Evolutionary conservation across 2,888 invertebrate genomes (phyloP), one percentile per base, ranked within the genome.

Genomic region (Chaitophorus viminalis): DNA sequence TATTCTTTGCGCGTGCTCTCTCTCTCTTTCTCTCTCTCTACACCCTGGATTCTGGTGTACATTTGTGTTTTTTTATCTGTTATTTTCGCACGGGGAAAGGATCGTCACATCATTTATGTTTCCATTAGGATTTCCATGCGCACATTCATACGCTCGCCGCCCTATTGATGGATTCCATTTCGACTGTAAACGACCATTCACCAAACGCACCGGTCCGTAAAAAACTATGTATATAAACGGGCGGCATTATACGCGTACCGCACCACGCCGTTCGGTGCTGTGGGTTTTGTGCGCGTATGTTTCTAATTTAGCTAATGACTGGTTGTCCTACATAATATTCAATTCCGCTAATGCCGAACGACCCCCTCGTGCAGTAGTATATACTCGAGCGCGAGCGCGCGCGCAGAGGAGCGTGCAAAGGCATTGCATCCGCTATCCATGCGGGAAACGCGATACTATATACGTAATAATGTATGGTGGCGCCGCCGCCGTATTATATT

Each of bases 301-400:
- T 86, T 78, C 85, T 86, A 86, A 86, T 86, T 86, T 86, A 52
- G 85, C 85, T 86, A 86, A 86, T 86, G 85, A 86, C 70, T 70
- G 68, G 54, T 39, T 54, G 36, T 74, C 54, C 60, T n/a, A 36
- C 54, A 82, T 54, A 60, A 46, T 60, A 74, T 83, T 74, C 74
- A 83, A 83, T 83, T 83, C 36, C 74, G 36, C 54, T 83, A 83
- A 83, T 83, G 82, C 33, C 52, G 65, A 18, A 65, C 79, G 29
- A 60, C 79, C 65, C 79, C 68, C 8, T 14, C 5, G 29, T 2
- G 6, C 29, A 9, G 46, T n/a, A n/a, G n/a, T n/a, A n/a, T n/a
- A n/a, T n/a, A n/a, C n/a, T n/a, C n/a, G n/a, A n/a, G n/a, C n/a
- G n/a, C n/a, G n/a, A n/a, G n/a, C n/a, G n/a, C n/a, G n/a, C n/a